Percentiles rank a stretch among this genome's conserved stretches.
phyloP scores from a whole-genome alignment of 2,113 vertebrate genomes.

The Lamprotornis superbus region DNA sequence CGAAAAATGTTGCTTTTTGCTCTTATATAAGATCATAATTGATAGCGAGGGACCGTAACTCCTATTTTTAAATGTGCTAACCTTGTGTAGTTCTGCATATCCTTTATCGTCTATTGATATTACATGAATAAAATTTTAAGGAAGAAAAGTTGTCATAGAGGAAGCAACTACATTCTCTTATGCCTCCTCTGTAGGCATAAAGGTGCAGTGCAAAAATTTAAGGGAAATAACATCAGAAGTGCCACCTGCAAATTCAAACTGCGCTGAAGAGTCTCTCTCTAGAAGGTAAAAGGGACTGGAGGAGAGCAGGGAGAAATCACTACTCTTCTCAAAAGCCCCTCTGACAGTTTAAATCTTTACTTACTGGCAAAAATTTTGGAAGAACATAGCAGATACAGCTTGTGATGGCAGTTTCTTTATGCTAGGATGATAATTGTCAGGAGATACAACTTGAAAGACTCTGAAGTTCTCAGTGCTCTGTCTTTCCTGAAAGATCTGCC shows the following conservation, averaged over 20 bases:
- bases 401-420: not conserved
- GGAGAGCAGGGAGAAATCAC: not conserved
- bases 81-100: not conserved
- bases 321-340: not conserved
- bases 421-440: not conserved
- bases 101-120: not conserved
- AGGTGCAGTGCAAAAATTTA: not conserved
- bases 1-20: not conserved
- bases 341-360: not conserved
- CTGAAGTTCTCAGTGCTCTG: not conserved
- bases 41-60: not conserved
- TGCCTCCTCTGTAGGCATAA: not conserved
- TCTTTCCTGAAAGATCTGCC: not conserved
- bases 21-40: not conserved
- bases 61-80: not conserved
- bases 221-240: not conserved
- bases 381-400: not conserved
- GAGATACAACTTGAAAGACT: not conserved
- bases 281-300: not conserved
- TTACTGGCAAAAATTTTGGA: not conserved
- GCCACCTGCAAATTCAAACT: not conserved
- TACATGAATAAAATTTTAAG: not conserved
- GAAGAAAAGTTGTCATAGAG: not conserved
- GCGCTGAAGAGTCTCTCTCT: not conserved
- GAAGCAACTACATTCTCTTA: not conserved